These are phyloP conservation scores for Macrotrachela quadricornifera DNA, from an alignment of 1,140 invertebrate species.

Conservation along the genomic window DNA sequence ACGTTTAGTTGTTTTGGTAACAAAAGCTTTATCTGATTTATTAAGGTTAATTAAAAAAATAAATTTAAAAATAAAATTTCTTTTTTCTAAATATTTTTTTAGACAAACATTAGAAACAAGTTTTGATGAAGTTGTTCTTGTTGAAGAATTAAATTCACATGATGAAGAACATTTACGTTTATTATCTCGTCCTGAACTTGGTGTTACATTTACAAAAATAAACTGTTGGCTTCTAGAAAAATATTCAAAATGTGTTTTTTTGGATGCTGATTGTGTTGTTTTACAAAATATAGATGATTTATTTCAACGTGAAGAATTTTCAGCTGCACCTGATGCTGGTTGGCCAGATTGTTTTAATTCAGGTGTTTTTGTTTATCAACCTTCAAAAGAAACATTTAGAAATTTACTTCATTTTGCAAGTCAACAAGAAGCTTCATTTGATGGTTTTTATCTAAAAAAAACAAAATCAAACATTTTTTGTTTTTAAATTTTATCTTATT, in stretches of 20 bases:
- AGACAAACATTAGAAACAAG: slow-evolving; percentile 15
- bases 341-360: slow-evolving; percentile 36
- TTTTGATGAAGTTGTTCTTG: slow-evolving; percentile 23
- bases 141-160: slow-evolving; percentile 25
- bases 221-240: slow-evolving; percentile 31
- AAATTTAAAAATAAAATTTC: not conserved
- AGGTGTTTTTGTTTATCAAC: slow-evolving; percentile 31
- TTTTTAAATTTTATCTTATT: not conserved
- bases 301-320: slow-evolving; percentile 30
- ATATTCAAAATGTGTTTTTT: slow-evolving; percentile 29
- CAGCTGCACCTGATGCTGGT: slow-evolving; percentile 31
- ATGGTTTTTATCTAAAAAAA: too few relatives aligned
- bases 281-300: slow-evolving; percentile 24
- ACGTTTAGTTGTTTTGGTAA: slow-evolving; percentile 25
- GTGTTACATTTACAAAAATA: slow-evolving; percentile 30
- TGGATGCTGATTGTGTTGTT: slow-evolving; percentile 29
- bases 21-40: slow-evolving; percentile 19
- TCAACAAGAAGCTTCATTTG: slow-evolving; percentile 32
- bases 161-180: slow-evolving; percentile 24
- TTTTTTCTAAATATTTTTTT: slow-evolving; percentile 9
- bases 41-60: slow-evolving; percentile 17
- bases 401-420: slow-evolving; percentile 22
- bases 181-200: slow-evolving; percentile 28
- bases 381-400: slow-evolving; percentile 27
- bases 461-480: not conserved